Base-by-base conservation (phyloP, 2,888 invertebrate species). In the Hypomecis punctinalis region DNA sequence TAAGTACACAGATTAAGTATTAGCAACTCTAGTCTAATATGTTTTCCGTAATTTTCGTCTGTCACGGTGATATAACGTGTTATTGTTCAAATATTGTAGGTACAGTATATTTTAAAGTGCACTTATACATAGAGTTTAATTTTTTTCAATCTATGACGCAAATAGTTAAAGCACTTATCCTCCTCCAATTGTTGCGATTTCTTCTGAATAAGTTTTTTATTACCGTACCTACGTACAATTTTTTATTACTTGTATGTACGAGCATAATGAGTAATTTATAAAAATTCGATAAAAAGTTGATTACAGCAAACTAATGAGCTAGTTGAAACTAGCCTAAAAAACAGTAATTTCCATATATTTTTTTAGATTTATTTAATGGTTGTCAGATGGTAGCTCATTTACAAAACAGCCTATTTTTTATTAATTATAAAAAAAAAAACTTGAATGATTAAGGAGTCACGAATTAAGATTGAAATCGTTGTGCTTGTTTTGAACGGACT, bases 61-160 rank as follows among this genome's bases (percentile, higher is more conserved):
- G 64, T 64, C 64, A 56, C 47, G 55, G 52, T 64, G 60, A 60
- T 60, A 49, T 47, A 55, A 56, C 51, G 51, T 59, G 58, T 53
- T 52, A 46, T 43, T 56, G 51, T 55, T 54, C 59, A 60, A 64
- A 60, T 46, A 64, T 54, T 33, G 46, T 52, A 54, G 7, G 43
- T 43, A 39, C 13, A 51, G 51, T 33, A 53, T 13, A 52, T 52
- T 36, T 8, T 37, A 23, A 40, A 52, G 40, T 52, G 40, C 40
- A 52, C 35, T 8, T 43, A 53, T 43, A 43, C 5, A 33, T 35
- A n/a, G 3, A 23, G 40, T 0, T 33, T 47, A 39, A 48, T 62
- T 58, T 45, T 7, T 39, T 23, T 36, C 8, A 1, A 9, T n/a
- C 5, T 13, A 54, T 63, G 63, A 63, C 63, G 63, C 58, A 52